Evolutionary conservation across 1,140 invertebrate species (phyloP).

Genomic region (Eueides isabella): DNA sequence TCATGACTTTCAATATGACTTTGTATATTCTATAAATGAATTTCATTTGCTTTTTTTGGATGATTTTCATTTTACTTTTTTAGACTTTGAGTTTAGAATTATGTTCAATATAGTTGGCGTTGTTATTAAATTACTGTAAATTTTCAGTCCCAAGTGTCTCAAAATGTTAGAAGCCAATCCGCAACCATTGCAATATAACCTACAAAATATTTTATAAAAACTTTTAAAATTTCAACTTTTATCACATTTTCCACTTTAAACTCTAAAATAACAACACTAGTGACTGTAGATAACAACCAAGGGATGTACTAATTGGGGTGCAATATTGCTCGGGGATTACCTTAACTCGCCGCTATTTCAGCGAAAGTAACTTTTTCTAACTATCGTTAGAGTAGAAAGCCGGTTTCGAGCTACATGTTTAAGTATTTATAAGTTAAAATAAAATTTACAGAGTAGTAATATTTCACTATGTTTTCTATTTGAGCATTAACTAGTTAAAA

Average conservation of each 20-base stretch:
- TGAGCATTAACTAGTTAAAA: too few species aligned
- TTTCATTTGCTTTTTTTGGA: too few species aligned
- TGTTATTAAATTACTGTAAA: too few species aligned
- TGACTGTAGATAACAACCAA: constrained; percentile 15
- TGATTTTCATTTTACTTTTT: too few species aligned
- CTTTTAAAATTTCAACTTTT: background rate
- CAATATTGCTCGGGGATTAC: constrained; percentile 30
- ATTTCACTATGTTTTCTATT: too few species aligned
- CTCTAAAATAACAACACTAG: constrained; percentile 23
- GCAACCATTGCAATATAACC: background rate
- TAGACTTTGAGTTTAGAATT: too few species aligned
- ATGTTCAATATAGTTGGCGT: too few species aligned
- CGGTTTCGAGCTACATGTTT: background rate
- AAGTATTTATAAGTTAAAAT: background rate
- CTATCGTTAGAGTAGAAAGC: background rate
- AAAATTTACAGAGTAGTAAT: too few species aligned
- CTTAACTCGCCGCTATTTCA: constrained; percentile 20
- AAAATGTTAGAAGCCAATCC: too few species aligned
- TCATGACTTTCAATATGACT: too few species aligned
- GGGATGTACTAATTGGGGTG: constrained; percentile 29
- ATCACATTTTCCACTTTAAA: constrained; percentile 9
- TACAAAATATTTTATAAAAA: background rate
- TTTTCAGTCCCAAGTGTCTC: background rate
- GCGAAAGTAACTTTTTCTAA: constrained; percentile 23
- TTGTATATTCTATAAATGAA: too few species aligned